Conservation (phyloP, 2,797 vertebrate species). For the Tiaroga cobitis region DNA sequence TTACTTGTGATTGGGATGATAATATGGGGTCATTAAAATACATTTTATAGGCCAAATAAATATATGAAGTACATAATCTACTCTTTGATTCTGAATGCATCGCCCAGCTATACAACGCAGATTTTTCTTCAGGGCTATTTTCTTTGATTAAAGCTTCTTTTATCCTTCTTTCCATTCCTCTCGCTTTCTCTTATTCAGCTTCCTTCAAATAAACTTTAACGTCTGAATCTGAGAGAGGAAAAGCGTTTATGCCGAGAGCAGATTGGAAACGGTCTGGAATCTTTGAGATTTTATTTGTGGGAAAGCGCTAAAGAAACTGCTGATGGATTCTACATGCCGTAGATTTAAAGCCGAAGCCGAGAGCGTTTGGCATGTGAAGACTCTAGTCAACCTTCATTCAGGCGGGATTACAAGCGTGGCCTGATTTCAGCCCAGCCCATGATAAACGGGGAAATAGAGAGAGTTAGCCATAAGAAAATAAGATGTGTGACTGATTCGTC, state of each 20-base stretch:
- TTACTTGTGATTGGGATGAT: constrained; percentile 1
- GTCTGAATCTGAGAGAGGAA: constrained; percentile 48
- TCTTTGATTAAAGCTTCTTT: constrained; percentile 78
- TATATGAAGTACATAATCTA: background rate
- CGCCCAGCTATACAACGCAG: constrained; percentile 51
- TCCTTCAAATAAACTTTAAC: constrained; percentile 69
- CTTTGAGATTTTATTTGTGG: constrained; percentile 52
- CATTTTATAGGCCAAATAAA: background rate
- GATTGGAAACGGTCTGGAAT: constrained; percentile 52
- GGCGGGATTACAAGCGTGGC: constrained; percentile 27
- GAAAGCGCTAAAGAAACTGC: constrained; percentile 52
- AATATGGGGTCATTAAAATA: background rate
- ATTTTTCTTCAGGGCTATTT: constrained; percentile 78
- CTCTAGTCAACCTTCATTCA: constrained; percentile 49
- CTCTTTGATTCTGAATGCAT: background rate
- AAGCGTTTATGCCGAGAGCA: constrained; percentile 48
- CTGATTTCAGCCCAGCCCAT: constrained; percentile 37
- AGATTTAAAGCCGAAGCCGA: constrained; percentile 47
- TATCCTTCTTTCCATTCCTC: constrained; percentile 59
- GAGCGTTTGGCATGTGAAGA: constrained; percentile 43
- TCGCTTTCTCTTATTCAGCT: constrained; percentile 61
- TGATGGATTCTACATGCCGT: constrained; percentile 59
- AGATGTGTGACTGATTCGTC: constrained; percentile 14
- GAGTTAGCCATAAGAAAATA: constrained; percentile 20
- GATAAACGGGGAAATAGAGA: constrained; percentile 30